Evolutionary conservation across 1,140 invertebrate species (phyloP).

Genomic region (Drosophila kepulauana): DNA sequence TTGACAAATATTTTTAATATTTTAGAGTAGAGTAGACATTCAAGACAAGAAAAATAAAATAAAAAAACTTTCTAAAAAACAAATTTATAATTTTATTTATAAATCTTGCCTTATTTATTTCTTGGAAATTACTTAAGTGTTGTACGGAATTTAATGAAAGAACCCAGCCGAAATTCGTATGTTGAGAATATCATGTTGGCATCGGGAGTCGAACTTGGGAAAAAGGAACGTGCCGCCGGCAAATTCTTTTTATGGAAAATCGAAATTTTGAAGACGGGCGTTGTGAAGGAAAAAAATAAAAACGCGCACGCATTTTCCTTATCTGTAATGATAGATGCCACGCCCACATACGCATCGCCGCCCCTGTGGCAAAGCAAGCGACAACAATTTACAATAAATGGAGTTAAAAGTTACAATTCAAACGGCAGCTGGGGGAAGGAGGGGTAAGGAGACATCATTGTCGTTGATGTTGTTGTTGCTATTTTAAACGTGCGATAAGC

Average conservation of each 20-base stretch:
- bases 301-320: constrained; percentile 66
- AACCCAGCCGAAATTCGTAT: neutral
- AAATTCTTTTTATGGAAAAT: constrained; percentile 48
- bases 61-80: too few relatives aligned
- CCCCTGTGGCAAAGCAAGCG: constrained; percentile 28
- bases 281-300: constrained; percentile 1
- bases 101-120: too few relatives aligned
- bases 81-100: too few relatives aligned
- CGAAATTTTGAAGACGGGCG: constrained; percentile 34
- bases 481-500: constrained; percentile 83
- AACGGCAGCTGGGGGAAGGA: constrained; percentile 28
- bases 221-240: constrained; percentile 30
- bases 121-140: too few relatives aligned
- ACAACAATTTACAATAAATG: constrained; percentile 83
- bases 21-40: too few relatives aligned
- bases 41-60: too few relatives aligned
- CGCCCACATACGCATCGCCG: constrained; percentile 57
- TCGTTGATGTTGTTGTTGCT: constrained; percentile 67
- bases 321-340: constrained; percentile 79
- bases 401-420: constrained; percentile 83
- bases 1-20: too few relatives aligned
- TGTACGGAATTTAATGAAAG: neutral
- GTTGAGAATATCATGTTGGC: neutral
- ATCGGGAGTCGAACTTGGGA: neutral
- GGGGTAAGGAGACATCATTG: constrained; percentile 31